Percentiles rank a stretch among this genome's conserved stretches.
Evolutionary conservation across 2,113 vertebrate genomes (phyloP).

Genomic region (Carassius gibelio): DNA sequence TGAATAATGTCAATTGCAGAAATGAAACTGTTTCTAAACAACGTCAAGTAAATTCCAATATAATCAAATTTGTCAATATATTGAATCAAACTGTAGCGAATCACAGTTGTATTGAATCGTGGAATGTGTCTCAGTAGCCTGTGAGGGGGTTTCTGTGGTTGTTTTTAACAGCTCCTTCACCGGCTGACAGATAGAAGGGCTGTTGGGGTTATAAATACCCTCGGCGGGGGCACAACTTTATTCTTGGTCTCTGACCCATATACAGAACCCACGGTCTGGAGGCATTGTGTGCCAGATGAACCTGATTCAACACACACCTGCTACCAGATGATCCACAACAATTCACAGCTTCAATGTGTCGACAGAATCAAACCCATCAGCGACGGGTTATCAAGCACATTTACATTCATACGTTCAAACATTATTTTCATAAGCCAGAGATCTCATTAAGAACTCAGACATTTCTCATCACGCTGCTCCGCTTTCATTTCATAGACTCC

Average conservation of each 20-base stretch:
- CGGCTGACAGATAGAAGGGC: constrained; percentile 38
- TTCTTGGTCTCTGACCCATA: constrained; percentile 42
- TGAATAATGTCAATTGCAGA: too few relatives aligned
- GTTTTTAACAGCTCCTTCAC: constrained; percentile 10
- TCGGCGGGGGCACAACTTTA: constrained; percentile 28
- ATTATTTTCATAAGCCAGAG: neutral
- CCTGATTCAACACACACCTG: neutral
- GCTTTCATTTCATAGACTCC: neutral
- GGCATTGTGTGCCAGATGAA: constrained; percentile 17
- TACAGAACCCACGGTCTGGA: neutral
- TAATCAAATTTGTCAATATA: too few relatives aligned
- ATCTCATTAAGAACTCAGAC: too few relatives aligned
- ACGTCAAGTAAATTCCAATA: too few relatives aligned
- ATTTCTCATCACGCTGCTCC: neutral
- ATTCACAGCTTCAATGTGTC: constrained; percentile 5
- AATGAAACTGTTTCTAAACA: too few relatives aligned
- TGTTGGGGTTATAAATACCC: constrained; percentile 35
- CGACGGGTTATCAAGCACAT: neutral
- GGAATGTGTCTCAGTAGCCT: neutral
- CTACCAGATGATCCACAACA: neutral
- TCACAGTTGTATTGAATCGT: neutral
- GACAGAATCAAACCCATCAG: neutral
- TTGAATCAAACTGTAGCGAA: too few relatives aligned
- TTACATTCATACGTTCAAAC: too few relatives aligned
- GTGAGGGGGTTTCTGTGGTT: neutral